Evolutionary conservation across 2,888 invertebrate genomes (phyloP).

Genomic region (Plagodis dolabraria): DNA sequence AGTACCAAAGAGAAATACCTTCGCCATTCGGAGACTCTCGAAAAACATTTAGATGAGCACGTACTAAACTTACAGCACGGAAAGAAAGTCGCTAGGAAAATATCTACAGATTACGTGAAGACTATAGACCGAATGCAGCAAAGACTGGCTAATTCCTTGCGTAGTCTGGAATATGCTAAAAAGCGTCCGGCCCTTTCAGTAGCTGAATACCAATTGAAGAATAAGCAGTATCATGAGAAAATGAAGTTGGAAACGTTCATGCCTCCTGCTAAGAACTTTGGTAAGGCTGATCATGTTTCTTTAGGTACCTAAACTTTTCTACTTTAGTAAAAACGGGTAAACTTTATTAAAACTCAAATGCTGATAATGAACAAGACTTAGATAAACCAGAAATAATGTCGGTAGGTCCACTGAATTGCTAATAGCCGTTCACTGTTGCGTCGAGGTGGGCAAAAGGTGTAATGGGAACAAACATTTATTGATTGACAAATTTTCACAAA

Average conservation of each 20-base stretch:
- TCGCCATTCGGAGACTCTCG: constrained; percentile 40
- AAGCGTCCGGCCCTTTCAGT: constrained; percentile 63
- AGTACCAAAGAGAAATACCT: constrained; percentile 47
- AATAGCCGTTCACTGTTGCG: too few relatives aligned
- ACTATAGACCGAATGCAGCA: constrained; percentile 61
- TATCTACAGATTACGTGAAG: constrained; percentile 71
- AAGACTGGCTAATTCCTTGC: constrained; percentile 51
- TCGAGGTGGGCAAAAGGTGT: too few relatives aligned
- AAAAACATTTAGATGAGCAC: constrained; percentile 43
- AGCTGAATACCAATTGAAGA: constrained; percentile 60
- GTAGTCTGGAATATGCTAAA: constrained; percentile 64
- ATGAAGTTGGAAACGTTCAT: constrained; percentile 18
- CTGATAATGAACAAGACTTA: too few relatives aligned
- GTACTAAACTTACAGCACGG: constrained; percentile 63
- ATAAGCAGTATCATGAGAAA: constrained; percentile 49
- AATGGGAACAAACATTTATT: too few relatives aligned
- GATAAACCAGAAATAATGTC: too few relatives aligned
- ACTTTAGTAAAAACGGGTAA: too few relatives aligned
- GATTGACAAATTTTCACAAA: too few relatives aligned
- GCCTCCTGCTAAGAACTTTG: not conserved
- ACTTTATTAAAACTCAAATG: too few relatives aligned
- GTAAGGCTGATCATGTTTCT: not conserved
- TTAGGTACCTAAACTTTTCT: too few relatives aligned
- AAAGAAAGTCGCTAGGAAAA: constrained; percentile 57
- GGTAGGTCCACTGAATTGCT: too few relatives aligned